Evolutionary conservation across 1,140 invertebrate species (phyloP).

Genomic region (Brachionus rotundiformis): DNA sequence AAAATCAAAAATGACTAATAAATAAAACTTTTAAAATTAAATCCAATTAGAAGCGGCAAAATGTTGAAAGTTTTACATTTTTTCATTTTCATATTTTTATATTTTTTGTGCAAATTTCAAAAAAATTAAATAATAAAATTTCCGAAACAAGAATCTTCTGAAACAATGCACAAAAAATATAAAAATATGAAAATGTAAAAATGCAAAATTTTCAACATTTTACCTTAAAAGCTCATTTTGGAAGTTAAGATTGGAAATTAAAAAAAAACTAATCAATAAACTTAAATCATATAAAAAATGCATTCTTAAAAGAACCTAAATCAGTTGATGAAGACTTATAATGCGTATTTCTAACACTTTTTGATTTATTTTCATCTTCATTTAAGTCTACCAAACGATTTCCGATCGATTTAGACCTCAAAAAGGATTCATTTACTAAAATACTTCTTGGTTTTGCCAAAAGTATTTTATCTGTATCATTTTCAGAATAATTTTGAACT

Average conservation of each 20-base stretch:
- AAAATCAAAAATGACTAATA: no score
- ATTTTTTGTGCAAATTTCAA: no score
- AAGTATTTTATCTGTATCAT: not conserved
- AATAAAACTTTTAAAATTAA: no score
- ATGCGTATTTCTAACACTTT: not conserved
- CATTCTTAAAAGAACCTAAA: slow-evolving; percentile 20
- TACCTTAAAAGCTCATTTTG: no score
- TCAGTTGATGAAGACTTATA: slow-evolving; percentile 15
- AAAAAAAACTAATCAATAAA: not conserved
- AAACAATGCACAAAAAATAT: no score
- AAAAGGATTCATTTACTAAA: slow-evolving; percentile 4
- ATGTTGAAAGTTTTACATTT: no score
- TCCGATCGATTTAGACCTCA: slow-evolving; percentile 10
- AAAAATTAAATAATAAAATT: no score
- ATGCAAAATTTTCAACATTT: no score
- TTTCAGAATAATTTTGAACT: not conserved
- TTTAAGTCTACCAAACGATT: not conserved
- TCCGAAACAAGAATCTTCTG: no score
- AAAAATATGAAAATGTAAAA: no score
- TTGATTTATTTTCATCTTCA: not conserved
- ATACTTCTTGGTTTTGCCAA: slow-evolving; percentile 14
- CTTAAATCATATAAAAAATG: slow-evolving; percentile 1
- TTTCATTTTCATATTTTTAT: no score
- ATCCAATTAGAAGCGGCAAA: no score
- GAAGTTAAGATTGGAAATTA: not conserved